phyloP scores from a whole-genome alignment of 2,797 vertebrate genomes.

The Lindbergichthys nudifrons region DNA sequence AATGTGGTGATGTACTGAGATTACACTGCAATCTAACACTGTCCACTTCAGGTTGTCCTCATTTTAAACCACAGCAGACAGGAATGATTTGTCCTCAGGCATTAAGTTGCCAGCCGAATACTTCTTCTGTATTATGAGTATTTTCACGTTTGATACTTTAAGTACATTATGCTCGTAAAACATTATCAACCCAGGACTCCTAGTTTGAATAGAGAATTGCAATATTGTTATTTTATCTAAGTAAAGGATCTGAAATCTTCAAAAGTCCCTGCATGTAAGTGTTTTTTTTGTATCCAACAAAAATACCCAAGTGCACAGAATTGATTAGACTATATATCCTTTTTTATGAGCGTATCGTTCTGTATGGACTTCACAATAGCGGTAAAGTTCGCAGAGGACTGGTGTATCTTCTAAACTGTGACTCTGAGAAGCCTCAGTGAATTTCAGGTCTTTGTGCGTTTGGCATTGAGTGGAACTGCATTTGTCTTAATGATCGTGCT shows the following conservation, averaged over 20 bases:
- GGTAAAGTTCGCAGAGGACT: conserved; percentile 2
- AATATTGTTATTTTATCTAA: not conserved
- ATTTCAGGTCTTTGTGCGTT: conserved; percentile 69
- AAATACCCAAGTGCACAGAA: not conserved
- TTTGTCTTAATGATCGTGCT: conserved; percentile 86
- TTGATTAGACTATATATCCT: not conserved
- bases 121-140: not conserved
- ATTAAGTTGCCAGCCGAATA: not conserved
- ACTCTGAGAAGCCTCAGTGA: conserved; percentile 45
- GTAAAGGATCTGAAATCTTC: not conserved
- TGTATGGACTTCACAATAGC: not conserved
- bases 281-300: not conserved
- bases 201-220: not conserved
- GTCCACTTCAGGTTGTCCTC: conserved; percentile 10
- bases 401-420: conserved; percentile 37
- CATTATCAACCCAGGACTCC: not conserved
- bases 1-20: conserved; percentile 15
- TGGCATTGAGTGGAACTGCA: conserved; percentile 79
- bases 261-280: not conserved
- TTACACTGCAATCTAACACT: conserved; percentile 7
- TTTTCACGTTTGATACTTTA: conserved; percentile 1
- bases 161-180: not conserved
- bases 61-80: not conserved
- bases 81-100: not conserved
- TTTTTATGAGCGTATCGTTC: not conserved